Evolutionary conservation across 2,113 vertebrate species (phyloP).

Genomic region (Cercocebus atys): DNA sequence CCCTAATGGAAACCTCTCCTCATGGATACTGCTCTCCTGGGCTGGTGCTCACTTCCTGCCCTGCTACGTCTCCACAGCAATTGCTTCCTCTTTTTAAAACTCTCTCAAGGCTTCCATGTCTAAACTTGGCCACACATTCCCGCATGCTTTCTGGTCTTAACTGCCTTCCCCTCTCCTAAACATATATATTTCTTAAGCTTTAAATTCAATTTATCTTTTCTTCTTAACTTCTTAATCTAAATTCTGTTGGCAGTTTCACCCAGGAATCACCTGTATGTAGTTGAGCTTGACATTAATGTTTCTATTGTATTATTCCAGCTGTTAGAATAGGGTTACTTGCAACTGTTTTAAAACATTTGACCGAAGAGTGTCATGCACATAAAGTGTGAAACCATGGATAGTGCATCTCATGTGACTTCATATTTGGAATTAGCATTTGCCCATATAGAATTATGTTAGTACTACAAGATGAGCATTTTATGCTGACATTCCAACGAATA

Average conservation of each 20-base stretch:
- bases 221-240: neutral
- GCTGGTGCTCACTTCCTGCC: neutral
- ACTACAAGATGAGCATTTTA: neutral
- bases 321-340: neutral
- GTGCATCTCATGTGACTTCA: neutral
- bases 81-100: neutral
- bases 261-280: neutral
- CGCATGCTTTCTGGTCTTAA: neutral
- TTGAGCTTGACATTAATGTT: neutral
- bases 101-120: neutral
- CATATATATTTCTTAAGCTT: neutral
- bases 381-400: neutral
- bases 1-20: neutral
- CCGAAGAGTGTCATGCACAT: neutral
- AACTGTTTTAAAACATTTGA: neutral
- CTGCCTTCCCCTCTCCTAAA: neutral
- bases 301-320: neutral
- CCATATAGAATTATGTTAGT: neutral
- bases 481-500: conserved; percentile 11
- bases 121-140: neutral
- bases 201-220: neutral
- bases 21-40: neutral
- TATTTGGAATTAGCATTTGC: conserved; percentile 11
- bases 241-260: neutral
- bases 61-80: neutral